Evolutionary conservation across 2,797 vertebrate species (phyloP).

Genomic region (Chiloscyllium punctatum): DNA sequence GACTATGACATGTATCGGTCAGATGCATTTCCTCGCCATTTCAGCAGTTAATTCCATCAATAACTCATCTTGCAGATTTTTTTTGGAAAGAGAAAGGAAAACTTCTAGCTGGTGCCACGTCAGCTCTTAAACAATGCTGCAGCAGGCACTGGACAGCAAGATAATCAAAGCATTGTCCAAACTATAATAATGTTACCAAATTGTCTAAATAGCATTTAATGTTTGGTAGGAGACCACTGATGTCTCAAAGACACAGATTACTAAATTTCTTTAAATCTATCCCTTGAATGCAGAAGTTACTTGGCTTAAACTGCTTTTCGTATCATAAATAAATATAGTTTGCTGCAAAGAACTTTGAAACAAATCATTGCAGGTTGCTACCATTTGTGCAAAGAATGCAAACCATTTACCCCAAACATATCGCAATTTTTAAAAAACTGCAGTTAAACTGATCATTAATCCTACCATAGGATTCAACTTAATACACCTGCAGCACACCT

Average conservation of each 20-base stretch:
- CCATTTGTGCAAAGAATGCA: not conserved
- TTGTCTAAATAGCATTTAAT: not conserved
- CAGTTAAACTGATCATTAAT: slow-evolving; percentile 22
- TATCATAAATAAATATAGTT: not conserved
- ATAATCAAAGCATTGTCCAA: slow-evolving; percentile 30
- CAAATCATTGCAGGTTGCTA: not conserved
- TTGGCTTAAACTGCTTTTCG: not conserved
- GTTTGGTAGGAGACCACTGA: slow-evolving; percentile 21
- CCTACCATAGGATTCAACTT: not conserved
- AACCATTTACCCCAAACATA: not conserved
- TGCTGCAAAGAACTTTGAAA: not conserved
- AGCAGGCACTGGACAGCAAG: slow-evolving; percentile 42
- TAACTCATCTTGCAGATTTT: slow-evolving; percentile 54
- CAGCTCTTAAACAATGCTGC: slow-evolving; percentile 54
- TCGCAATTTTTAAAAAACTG: not conserved
- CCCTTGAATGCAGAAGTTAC: slow-evolving; percentile 12
- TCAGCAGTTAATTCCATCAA: slow-evolving; percentile 61
- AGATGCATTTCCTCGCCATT: slow-evolving; percentile 59
- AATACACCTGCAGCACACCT: not conserved
- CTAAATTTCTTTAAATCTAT: slow-evolving; percentile 32
- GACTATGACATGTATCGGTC: slow-evolving; percentile 58
- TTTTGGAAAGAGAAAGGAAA: slow-evolving; percentile 53
- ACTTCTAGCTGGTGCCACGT: slow-evolving; percentile 49
- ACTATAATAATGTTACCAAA: slow-evolving; percentile 22
- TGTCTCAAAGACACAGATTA: not conserved